Conservation (phyloP, 2,797 vertebrate species). For the Coilia nasus region DNA sequence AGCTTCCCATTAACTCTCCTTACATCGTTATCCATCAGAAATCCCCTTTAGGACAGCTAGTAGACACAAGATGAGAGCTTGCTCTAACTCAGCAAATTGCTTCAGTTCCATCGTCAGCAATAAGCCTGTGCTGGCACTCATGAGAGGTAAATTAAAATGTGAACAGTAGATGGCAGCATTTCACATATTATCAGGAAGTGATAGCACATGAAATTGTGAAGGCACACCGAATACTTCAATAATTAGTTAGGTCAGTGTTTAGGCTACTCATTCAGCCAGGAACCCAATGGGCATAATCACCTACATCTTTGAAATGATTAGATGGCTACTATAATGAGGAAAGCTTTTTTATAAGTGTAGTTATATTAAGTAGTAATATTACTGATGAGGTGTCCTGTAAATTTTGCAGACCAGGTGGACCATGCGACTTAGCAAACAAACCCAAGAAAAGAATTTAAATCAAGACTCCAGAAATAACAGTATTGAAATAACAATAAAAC, state of each 20-base stretch:
- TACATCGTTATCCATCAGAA: not conserved
- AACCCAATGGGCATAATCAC: not conserved
- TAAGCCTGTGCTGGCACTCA: not conserved
- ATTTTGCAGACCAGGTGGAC: too few species aligned
- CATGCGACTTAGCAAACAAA: too few species aligned
- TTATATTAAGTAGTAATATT: too few species aligned
- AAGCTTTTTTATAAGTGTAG: not conserved
- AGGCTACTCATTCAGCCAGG: not conserved
- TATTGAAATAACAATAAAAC: too few species aligned
- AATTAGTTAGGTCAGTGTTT: too few species aligned
- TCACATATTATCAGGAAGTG: not conserved
- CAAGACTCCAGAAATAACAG: too few species aligned
- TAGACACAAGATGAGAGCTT: not conserved
- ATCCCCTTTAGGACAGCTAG: not conserved
- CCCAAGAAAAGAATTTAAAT: too few species aligned
- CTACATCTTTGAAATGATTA: not conserved
- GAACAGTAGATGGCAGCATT: constrained; percentile 77
- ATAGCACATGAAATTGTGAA: not conserved
- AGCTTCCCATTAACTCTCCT: constrained; percentile 7
- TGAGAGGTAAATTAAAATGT: constrained; percentile 43
- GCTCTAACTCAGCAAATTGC: not conserved
- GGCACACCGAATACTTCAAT: not conserved
- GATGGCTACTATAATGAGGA: not conserved
- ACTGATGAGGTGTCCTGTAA: too few species aligned
- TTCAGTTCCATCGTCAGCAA: not conserved